Evolutionary conservation across 2,113 vertebrate species (phyloP).

Genomic region (Nothoprocta pentlandii): DNA sequence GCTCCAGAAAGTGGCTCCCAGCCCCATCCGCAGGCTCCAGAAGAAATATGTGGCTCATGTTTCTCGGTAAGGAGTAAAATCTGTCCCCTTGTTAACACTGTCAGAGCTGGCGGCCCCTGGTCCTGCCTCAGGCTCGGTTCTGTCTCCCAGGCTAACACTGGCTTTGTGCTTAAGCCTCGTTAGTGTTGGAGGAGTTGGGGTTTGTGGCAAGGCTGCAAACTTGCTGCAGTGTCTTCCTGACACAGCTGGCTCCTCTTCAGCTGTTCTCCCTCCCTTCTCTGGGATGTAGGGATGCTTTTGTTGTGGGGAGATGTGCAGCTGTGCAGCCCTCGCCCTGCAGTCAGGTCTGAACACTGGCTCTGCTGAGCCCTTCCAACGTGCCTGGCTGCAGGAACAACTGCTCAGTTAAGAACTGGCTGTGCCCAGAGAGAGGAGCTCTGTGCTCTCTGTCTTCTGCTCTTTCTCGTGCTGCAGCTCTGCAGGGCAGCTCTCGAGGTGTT

Average conservation of each 20-base stretch:
- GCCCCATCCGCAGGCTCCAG: constrained; percentile 93
- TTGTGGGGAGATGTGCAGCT: not conserved
- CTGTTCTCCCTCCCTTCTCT: not conserved
- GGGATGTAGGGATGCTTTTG: not conserved
- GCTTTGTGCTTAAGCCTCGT: not conserved
- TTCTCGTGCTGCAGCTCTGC: not conserved
- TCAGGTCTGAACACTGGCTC: not conserved
- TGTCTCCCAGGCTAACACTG: not conserved
- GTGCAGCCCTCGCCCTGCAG: not conserved
- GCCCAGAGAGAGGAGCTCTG: not conserved
- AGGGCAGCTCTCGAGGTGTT: not conserved
- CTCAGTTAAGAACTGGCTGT: not conserved
- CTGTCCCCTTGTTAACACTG: not conserved
- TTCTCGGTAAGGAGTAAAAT: constrained; percentile 84
- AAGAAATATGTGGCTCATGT: constrained; percentile 97
- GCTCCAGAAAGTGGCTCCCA: constrained; percentile 96
- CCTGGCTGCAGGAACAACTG: not conserved
- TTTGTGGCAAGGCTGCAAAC: not conserved
- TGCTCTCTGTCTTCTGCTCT: not conserved
- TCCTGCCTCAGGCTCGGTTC: not conserved
- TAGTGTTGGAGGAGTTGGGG: not conserved
- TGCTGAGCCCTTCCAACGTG: not conserved
- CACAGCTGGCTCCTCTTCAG: not conserved
- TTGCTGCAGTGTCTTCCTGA: not conserved
- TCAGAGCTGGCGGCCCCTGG: not conserved